These are phyloP conservation scores for Neotoma lepida DNA, from an alignment of 2,113 vertebrate genomes.

Conservation along the genomic window DNA sequence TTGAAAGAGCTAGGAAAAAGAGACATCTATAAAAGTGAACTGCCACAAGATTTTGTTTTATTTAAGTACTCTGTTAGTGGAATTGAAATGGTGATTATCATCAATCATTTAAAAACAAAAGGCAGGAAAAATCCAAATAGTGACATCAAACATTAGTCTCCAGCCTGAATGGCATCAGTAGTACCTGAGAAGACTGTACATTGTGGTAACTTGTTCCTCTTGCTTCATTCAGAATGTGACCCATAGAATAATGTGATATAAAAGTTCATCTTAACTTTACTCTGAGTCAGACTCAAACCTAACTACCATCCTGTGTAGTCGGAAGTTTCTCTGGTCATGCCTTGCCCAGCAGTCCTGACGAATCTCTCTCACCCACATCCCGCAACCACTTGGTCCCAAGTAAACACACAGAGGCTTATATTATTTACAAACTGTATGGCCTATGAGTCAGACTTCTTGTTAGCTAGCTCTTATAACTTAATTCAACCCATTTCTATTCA, in stretches of 20 bases:
- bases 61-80: background rate
- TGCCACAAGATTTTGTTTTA: background rate
- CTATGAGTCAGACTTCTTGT: too few relatives aligned
- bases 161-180: background rate
- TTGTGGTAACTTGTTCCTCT: background rate
- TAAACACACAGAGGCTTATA: too few relatives aligned
- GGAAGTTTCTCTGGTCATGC: too few relatives aligned
- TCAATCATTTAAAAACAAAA: conserved; percentile 1
- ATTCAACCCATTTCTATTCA: too few relatives aligned
- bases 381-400: too few relatives aligned
- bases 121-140: background rate
- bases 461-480: too few relatives aligned
- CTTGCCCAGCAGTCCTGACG: too few relatives aligned
- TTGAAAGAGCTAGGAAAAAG: background rate
- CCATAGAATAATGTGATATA: background rate
- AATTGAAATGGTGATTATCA: conserved; percentile 6
- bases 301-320: background rate
- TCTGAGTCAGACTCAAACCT: background rate
- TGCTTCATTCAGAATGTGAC: background rate
- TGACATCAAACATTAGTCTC: background rate
- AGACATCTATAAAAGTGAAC: background rate
- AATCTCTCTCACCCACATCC: too few relatives aligned
- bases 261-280: background rate
- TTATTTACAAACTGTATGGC: too few relatives aligned
- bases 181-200: background rate